Base-by-base conservation (phyloP, 2,888 invertebrate species). In the Cataglyphis altisquamis region DNA sequence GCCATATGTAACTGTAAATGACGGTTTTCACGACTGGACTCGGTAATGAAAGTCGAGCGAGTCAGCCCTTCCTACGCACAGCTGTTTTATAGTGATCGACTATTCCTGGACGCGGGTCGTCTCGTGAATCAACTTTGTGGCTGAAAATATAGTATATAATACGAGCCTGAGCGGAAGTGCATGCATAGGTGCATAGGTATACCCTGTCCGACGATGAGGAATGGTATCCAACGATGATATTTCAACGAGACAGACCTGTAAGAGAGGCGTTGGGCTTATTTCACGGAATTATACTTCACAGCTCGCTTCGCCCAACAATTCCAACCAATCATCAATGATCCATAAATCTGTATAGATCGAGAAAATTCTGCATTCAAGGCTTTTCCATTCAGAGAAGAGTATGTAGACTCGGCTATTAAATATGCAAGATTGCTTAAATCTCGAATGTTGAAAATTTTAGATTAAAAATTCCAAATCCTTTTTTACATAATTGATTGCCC, bases 81-180 rank as follows among this genome's bases (percentile, higher is more conserved):
- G 39, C 45, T 45, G 70, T 57, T 80, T 80, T 72, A 70, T 18
- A 62, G 60, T 72, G 74, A 80, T 80, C 57, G 60, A 80, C 73
- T 80, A 80, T 80, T 80, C 45, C 74, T 80, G 73, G 73, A 80
- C 73, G 39, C 32, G 41, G 70, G 78, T 60, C 41, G 57, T 36
- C 60, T 45, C 78, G 78, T 80, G 78, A 80, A 80, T 80, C 78
- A 80, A 80, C 78, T 80, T 80, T 80, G 60, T 60, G n/a, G 60
- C 52, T 80, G 45, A 45, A 80, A 80, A 72, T 80, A 73, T 45
- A 60, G 18, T 36, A 36, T 6, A 41, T 57, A 45, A 70, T 55
- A 21, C 73, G 4, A 57, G 78, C 21, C 21, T 45, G 60, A 80
- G 78, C 78, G 78, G 78, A 80, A 80, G 73, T 80, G 77, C 52